phyloP scores from a whole-genome alignment of 2,888 invertebrate genomes.

The Baronia brevicornis region DNA sequence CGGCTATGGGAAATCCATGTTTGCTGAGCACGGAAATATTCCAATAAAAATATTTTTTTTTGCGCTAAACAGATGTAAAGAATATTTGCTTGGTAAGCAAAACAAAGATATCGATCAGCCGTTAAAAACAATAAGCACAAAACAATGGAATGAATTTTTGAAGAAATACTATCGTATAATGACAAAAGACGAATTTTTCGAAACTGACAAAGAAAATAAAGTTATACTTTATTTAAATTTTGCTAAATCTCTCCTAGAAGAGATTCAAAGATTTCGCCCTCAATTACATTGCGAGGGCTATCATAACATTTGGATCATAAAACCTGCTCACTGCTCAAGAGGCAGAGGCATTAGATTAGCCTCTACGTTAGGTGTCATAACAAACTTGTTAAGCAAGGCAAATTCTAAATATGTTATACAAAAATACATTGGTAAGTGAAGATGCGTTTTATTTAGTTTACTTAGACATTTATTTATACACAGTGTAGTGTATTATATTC shows the following conservation, averaged over 20 bases:
- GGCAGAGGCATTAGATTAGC: constrained; percentile 90
- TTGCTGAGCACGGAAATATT: constrained; percentile 69
- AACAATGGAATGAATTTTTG: constrained; percentile 81
- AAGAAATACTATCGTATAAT: constrained; percentile 79
- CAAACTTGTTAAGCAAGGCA: constrained; percentile 75
- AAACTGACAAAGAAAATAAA: constrained; percentile 44
- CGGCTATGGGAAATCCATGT: constrained; percentile 52
- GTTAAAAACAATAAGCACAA: constrained; percentile 46
- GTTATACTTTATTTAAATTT: constrained; percentile 49
- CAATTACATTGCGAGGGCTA: constrained; percentile 84
- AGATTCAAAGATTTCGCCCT: constrained; percentile 76
- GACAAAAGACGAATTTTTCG: constrained; percentile 72
- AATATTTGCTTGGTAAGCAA: constrained; percentile 73
- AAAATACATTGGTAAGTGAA: constrained; percentile 87
- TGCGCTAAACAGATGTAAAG: constrained; percentile 82
- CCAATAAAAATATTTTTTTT: constrained; percentile 78
- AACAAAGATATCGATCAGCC: constrained; percentile 79
- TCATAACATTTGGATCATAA: constrained; percentile 92
- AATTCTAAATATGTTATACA: constrained; percentile 86
- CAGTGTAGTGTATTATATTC: too few species aligned
- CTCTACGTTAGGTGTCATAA: constrained; percentile 82
- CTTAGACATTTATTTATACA: not conserved
- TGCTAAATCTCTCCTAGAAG: constrained; percentile 74
- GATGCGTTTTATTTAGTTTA: not conserved
- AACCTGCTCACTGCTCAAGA: constrained; percentile 87